Percentiles rank a stretch among this genome's conserved stretches.
These are phyloP conservation scores for Lucilia sericata DNA, from an alignment of 1,140 invertebrate genomes.

Conservation along the genomic window DNA sequence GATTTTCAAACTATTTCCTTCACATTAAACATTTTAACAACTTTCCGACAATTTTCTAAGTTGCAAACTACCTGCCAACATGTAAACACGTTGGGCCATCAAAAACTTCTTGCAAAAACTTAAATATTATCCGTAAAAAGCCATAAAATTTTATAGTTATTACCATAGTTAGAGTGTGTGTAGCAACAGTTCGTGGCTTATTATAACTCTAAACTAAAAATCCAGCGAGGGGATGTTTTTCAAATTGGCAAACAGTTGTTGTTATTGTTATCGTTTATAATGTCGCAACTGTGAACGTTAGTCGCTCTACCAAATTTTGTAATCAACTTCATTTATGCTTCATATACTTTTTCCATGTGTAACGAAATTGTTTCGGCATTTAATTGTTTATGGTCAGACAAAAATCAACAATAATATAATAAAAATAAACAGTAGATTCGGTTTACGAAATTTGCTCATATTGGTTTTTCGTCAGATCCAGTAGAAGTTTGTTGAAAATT, in stretches of 20 bases:
- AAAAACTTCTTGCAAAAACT: neutral
- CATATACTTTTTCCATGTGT: neutral
- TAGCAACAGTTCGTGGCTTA: neutral
- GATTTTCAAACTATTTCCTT: neutral
- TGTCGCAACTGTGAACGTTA: neutral
- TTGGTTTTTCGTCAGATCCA: neutral
- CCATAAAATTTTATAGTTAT: conserved; percentile 25
- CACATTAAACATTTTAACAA: neutral
- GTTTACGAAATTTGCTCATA: neutral
- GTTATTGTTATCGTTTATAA: neutral
- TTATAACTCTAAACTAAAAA: neutral
- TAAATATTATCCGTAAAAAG: conserved; percentile 14
- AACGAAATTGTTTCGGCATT: conserved; percentile 13
- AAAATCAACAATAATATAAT: neutral
- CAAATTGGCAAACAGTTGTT: conserved; percentile 14
- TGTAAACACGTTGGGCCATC: conserved; percentile 13
- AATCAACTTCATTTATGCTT: neutral
- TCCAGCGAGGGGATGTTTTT: neutral
- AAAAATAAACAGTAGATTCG: neutral
- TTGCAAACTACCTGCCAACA: conserved; percentile 10
- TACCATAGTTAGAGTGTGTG: neutral
- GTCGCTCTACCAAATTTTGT: neutral
- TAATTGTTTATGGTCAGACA: conserved; percentile 24
- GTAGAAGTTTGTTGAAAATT: neutral
- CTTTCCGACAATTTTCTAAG: neutral